These are phyloP conservation scores for Ciconia maguari DNA, from an alignment of 2,113 vertebrate species.

Conservation along the genomic window DNA sequence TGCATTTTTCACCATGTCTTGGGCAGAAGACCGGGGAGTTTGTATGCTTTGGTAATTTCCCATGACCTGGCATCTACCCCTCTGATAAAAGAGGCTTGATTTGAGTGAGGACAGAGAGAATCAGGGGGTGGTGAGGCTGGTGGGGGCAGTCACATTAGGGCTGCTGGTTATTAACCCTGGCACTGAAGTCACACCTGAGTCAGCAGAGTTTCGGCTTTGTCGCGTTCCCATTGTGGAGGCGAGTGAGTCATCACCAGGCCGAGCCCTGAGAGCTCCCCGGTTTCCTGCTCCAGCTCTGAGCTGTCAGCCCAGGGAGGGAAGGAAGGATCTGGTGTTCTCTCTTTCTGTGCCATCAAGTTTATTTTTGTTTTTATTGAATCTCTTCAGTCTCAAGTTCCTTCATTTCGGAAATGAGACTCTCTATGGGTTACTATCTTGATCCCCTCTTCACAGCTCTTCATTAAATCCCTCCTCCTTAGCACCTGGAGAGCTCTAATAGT, in stretches of 20 bases:
- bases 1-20: not conserved
- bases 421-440: constrained; percentile 23
- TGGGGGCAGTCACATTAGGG: not conserved
- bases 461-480: constrained; percentile 29
- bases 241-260: constrained; percentile 32
- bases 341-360: not conserved
- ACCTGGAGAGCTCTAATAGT: not conserved
- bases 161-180: not conserved
- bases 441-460: constrained; percentile 24
- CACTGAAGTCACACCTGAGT: constrained; percentile 47
- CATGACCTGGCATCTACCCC: not conserved
- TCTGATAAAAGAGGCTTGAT: not conserved
- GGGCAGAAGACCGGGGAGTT: not conserved
- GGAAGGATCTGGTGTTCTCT: not conserved
- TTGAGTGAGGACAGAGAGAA: not conserved
- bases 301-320: not conserved
- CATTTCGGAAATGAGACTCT: constrained; percentile 7
- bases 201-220: constrained; percentile 69
- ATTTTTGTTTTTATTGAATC: constrained; percentile 3
- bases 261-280: not conserved
- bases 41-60: not conserved
- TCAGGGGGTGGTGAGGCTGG: not conserved
- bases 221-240: constrained; percentile 19
- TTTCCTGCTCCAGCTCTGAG: constrained; percentile 18
- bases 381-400: constrained; percentile 7